These are phyloP conservation scores for Acarapis woodi DNA, from an alignment of 1,140 invertebrate genomes.

Conservation along the genomic window DNA sequence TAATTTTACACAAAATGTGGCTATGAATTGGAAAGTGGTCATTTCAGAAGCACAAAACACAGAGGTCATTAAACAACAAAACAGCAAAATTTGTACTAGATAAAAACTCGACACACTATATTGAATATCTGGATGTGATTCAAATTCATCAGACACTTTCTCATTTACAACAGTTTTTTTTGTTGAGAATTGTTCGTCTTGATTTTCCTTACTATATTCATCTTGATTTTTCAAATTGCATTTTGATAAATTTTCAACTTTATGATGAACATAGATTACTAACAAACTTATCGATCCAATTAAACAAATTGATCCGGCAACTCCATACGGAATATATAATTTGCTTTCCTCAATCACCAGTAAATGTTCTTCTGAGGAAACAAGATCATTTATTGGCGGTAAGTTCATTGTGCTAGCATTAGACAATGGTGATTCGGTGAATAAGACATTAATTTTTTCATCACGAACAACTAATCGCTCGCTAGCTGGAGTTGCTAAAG, in stretches of 20 bases:
- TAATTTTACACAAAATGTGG: slow-evolving; percentile 3
- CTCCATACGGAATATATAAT: neutral
- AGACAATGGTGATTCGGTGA: neutral
- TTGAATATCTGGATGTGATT: neutral
- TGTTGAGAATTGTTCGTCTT: neutral
- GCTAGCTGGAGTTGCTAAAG: neutral
- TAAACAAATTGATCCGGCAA: neutral
- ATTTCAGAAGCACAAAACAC: slow-evolving; percentile 4
- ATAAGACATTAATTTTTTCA: too few relatives aligned
- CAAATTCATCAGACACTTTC: neutral
- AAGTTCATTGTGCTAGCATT: neutral
- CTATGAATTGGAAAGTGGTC: slow-evolving; percentile 6
- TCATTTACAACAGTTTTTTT: too few relatives aligned
- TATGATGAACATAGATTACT: neutral
- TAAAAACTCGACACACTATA: neutral
- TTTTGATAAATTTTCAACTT: too few relatives aligned
- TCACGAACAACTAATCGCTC: too few relatives aligned
- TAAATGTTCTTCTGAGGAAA: neutral
- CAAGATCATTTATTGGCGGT: neutral
- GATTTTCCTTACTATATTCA: neutral
- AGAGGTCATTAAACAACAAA: slow-evolving; percentile 3
- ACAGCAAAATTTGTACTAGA: neutral
- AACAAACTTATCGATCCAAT: neutral
- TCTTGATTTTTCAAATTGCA: neutral
- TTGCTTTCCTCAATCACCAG: too few relatives aligned